Percentiles rank a stretch among this genome's conserved stretches.
Evolutionary conservation across 2,113 vertebrate species (phyloP).

Genomic region (Erinaceus europaeus): DNA sequence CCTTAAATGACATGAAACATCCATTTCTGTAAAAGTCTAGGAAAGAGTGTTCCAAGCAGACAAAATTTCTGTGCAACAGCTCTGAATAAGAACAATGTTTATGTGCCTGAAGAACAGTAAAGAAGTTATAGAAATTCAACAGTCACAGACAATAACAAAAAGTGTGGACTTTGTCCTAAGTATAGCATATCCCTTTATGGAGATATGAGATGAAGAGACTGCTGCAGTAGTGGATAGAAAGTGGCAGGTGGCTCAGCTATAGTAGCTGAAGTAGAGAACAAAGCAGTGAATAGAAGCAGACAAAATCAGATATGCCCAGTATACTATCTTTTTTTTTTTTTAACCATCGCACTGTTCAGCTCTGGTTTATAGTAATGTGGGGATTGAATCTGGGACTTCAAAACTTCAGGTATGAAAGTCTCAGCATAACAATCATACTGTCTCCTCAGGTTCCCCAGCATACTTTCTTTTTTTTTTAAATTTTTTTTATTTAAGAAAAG

Average conservation of each 20-base stretch:
- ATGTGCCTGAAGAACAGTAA: not conserved
- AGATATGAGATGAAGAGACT: not conserved
- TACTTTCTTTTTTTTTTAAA: too few relatives aligned
- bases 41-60: not conserved
- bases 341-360: too few relatives aligned
- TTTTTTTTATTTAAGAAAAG: too few relatives aligned
- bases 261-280: not conserved
- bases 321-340: too few relatives aligned
- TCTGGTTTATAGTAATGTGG: too few relatives aligned
- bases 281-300: not conserved
- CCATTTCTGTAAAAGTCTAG: not conserved
- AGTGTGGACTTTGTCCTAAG: not conserved
- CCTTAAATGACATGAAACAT: not conserved
- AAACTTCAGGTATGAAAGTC: too few relatives aligned
- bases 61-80: not conserved
- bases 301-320: not conserved
- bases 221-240: not conserved
- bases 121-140: not conserved
- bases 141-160: not conserved
- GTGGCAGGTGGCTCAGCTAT: not conserved
- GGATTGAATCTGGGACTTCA: too few relatives aligned
- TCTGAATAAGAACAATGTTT: not conserved
- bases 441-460: too few relatives aligned
- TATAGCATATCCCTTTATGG: not conserved
- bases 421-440: too few relatives aligned